Base-by-base conservation (phyloP, 2,888 invertebrate species). In the Platynereis dumerilii region DNA sequence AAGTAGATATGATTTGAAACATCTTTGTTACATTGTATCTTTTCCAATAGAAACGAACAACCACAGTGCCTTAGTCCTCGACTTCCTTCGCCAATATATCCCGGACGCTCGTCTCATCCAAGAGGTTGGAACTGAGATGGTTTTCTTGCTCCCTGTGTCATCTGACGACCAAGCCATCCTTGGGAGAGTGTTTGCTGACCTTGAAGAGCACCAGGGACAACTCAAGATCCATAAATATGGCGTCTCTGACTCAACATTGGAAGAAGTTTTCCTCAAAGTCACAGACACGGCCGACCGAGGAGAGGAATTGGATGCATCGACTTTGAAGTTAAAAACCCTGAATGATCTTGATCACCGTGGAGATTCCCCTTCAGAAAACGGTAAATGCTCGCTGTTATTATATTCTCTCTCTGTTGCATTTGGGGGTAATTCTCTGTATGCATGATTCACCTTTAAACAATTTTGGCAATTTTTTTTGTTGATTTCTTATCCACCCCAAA, bases 221-320 rank as follows among this genome's bases (percentile, higher is more conserved):
- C 76, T 87, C 15, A 78, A 80, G 28, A 82, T 87, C 54, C 75
- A 78, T 24, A 85, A 84, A 42, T 88, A 87, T 75, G 88, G 88
- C 28, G 80, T 88, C 10, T 87, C 87, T 17, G 87, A 87, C 74
- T 87, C 88, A 0, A 86, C 87, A 1, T 74, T 88, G 22, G 88
- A 88, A 78, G 87, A 88, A 81, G 78, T 80, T 22, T 82, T 81
- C 69, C 64, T 79, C 57, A 78, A 78, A 61, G 71, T 80, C 55
- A 64, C 53, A 2, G 20, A 28, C 28, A 15, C 44, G 55, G 60
- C 65, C 5, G 65, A 65, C 29, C 44, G 52, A 12, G 60, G 61
- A n/a, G 57, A 61, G 26, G 20, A n/a, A 15, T 34, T 65, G 57
- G 57, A 57, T 42, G 24, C 44, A 2, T 56, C 48, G 7, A 48